Percentiles rank a stretch among this genome's conserved stretches.
These are phyloP conservation scores for Rotaria sp. DNA, from an alignment of 2,888 invertebrate species.

Conservation along the genomic window DNA sequence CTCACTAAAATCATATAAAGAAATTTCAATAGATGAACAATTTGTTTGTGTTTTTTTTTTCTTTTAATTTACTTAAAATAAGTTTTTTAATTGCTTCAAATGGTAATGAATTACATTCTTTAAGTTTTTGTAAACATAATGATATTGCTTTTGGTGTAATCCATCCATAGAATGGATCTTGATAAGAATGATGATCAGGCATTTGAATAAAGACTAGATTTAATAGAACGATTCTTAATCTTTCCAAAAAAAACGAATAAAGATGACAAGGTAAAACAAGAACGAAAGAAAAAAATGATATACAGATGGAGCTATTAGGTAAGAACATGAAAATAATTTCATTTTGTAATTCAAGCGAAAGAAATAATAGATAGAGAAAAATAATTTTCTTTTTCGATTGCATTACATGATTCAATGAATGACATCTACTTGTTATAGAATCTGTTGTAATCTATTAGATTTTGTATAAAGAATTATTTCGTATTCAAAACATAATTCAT, in stretches of 20 bases:
- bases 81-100: background rate
- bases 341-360: too few relatives aligned
- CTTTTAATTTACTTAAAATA: background rate
- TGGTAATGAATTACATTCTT: constrained; percentile 18
- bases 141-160: constrained; percentile 4
- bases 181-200: constrained; percentile 20
- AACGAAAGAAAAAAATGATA: background rate
- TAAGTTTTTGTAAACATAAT: background rate
- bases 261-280: background rate
- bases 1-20: background rate
- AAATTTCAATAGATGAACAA: background rate
- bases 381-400: too few relatives aligned
- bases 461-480: too few relatives aligned
- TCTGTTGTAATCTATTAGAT: too few relatives aligned
- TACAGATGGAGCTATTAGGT: background rate
- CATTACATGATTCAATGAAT: too few relatives aligned
- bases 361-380: too few relatives aligned
- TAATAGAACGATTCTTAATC: background rate
- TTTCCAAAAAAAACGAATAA: background rate
- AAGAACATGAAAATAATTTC: background rate
- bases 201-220: background rate
- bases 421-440: too few relatives aligned
- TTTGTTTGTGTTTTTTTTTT: background rate
- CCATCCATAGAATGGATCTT: constrained; percentile 29
- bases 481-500: too few relatives aligned